Evolutionary conservation across 1,140 invertebrate species (phyloP).

Genomic region (Aphidius gifuensis): DNA sequence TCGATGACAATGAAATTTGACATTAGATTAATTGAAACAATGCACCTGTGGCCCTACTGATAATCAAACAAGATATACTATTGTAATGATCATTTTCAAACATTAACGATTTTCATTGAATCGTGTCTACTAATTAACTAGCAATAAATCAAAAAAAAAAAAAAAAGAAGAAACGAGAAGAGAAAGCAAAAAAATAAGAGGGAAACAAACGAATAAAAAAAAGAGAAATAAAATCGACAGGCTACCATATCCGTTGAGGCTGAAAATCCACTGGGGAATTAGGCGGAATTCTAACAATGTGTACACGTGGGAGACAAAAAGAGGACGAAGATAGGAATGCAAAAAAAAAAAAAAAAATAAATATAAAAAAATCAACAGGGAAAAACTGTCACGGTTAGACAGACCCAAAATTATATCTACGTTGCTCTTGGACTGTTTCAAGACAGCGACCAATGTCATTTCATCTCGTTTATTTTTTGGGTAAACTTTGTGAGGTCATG

Average conservation of each 20-base stretch:
- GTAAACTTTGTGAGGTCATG: no score
- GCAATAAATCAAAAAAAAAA: slow-evolving; percentile 8
- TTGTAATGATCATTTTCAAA: slow-evolving; percentile 9
- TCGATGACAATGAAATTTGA: background rate
- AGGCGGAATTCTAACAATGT: slow-evolving; percentile 15
- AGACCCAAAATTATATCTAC: slow-evolving; percentile 1
- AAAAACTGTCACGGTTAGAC: slow-evolving; percentile 15
- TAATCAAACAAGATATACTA: no score
- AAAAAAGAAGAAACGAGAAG: slow-evolving; percentile 6
- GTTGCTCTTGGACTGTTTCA: background rate
- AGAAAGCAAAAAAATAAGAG: background rate
- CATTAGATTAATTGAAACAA: background rate
- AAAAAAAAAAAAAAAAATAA: no score
- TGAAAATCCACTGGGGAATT: slow-evolving; percentile 15
- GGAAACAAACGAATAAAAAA: slow-evolving; percentile 4
- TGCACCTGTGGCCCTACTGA: background rate
- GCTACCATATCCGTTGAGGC: background rate
- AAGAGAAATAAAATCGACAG: slow-evolving; percentile 10
- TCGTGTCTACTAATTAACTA: slow-evolving; percentile 8
- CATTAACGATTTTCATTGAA: slow-evolving; percentile 15
- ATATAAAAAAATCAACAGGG: no score
- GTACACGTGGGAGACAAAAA: slow-evolving; percentile 10
- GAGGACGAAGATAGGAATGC: background rate
- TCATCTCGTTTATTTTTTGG: no score
- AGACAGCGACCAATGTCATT: background rate